phyloP scores from a whole-genome alignment of 2,888 invertebrate species.

The Plebejus argus region DNA sequence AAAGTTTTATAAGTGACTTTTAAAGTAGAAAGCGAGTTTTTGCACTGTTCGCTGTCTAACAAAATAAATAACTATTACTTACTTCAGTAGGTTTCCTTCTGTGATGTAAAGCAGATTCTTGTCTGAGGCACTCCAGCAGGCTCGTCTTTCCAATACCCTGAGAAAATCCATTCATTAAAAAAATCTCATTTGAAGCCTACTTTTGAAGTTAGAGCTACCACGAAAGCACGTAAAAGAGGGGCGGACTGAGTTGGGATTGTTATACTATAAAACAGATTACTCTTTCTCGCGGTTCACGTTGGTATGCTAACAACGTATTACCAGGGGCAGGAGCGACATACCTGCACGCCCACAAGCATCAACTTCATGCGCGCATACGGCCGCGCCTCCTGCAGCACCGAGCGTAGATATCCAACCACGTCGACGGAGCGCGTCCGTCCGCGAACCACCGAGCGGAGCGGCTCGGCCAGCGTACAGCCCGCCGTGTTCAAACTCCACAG shows the following conservation, averaged over 20 bases:
- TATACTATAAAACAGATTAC: no score
- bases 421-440: conserved; percentile 91
- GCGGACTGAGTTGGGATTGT: no score
- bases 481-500: conserved; percentile 97
- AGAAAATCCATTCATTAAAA: neutral
- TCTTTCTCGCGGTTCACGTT: neutral
- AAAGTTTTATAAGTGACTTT: neutral
- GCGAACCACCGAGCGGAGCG: conserved; percentile 93
- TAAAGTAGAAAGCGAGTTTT: neutral
- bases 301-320: no score
- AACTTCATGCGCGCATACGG: conserved; percentile 97
- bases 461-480: conserved; percentile 93
- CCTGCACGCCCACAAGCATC: conserved; percentile 96
- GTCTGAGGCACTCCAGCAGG: conserved; percentile 91
- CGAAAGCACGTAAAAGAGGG: no score
- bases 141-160: conserved; percentile 92
- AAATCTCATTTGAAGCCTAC: no score
- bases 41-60: no score
- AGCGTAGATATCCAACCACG: conserved; percentile 94
- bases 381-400: conserved; percentile 91
- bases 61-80: conserved; percentile 40
- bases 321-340: conserved; percentile 38
- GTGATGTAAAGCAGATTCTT: conserved; percentile 89
- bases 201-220: no score
- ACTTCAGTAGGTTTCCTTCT: conserved; percentile 86